phyloP scores from a whole-genome alignment of 2,113 vertebrate species.

The Acanthochromis polyacanthus region DNA sequence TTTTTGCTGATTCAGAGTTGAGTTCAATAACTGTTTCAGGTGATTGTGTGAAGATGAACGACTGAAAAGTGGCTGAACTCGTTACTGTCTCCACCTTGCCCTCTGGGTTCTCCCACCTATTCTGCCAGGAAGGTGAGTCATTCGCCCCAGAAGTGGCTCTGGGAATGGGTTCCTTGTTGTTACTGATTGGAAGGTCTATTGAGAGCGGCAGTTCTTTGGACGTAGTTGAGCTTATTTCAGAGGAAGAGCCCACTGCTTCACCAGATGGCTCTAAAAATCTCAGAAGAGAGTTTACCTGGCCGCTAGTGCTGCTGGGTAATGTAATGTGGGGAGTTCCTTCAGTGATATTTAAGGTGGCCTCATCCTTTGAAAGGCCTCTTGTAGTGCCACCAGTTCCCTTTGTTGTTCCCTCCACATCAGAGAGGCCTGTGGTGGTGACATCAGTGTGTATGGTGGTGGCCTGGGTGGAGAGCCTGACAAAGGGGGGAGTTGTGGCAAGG shows the following conservation, averaged over 20 bases:
- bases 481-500: slow-evolving; percentile 46
- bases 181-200: slow-evolving; percentile 7
- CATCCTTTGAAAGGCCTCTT: slow-evolving; percentile 33
- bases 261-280: slow-evolving; percentile 42
- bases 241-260: slow-evolving; percentile 47
- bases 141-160: slow-evolving; percentile 30
- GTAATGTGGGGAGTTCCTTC: slow-evolving; percentile 38
- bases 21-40: slow-evolving; percentile 80
- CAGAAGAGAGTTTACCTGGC: slow-evolving; percentile 30
- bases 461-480: slow-evolving; percentile 35
- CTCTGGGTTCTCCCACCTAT: slow-evolving; percentile 48
- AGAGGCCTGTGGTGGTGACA: slow-evolving; percentile 25
- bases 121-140: slow-evolving; percentile 26
- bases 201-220: slow-evolving; percentile 40
- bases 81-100: slow-evolving; percentile 68
- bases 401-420: slow-evolving; percentile 7
- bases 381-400: slow-evolving; percentile 16
- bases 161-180: slow-evolving; percentile 18
- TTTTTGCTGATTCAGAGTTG: slow-evolving; percentile 35
- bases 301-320: slow-evolving; percentile 51
- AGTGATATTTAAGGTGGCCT: slow-evolving; percentile 6
- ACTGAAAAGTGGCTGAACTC: slow-evolving; percentile 66
- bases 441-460: slow-evolving; percentile 37
- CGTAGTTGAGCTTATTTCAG: slow-evolving; percentile 46
- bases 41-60: slow-evolving; percentile 10